Base-by-base conservation (phyloP, 2,797 vertebrate genomes). In the Sus cebifrons region DNA sequence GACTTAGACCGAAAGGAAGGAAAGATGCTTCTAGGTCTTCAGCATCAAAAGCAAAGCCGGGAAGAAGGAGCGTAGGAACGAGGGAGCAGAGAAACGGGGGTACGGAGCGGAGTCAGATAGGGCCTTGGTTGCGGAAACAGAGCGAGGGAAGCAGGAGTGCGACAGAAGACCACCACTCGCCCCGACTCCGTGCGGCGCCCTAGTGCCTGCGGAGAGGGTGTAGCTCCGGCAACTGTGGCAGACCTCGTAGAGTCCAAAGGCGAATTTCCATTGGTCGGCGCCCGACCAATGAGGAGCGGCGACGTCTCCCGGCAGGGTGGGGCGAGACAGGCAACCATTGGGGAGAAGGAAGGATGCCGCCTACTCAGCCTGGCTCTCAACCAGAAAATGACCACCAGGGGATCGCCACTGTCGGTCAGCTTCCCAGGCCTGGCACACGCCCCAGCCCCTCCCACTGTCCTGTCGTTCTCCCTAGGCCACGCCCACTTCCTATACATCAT, bases 21-120 rank as follows among this genome's bases (percentile, higher is more conserved):
- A 54, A 84, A 62, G 40, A 23, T 40, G 75, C 81, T 86, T 84
- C 65, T 17, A 13, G 79, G 68, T 89, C 67, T 91, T 70, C 11
- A 13, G 36, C 32, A 15, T 60, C 68, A 17, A 12, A 11, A 1
- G 71, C 84, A 49, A 78, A 79, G 20, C 14, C 44, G 6, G 3
- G 25, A 79, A 56, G 58, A 74, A 85, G 21, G 78, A 32, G 77
- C 23, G 7, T 23, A 21, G 27, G 8, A 77, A 84, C 29, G 14
- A 2, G 13, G 13, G 23, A 44, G n/a, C 14, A 1, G 15, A 5
- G 32, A 78, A 15, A 10, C 0, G 17, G 13, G 52, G 4, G 18
- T 16, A 87, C 25, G 2, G 18, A 70, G 64, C 16, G 15, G 40
- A 6, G 25, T 13, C 40, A 4, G 36, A 11, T 58, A 12, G 20